Conservation (phyloP, 2,888 invertebrate species). For the Torymus tubicola region DNA sequence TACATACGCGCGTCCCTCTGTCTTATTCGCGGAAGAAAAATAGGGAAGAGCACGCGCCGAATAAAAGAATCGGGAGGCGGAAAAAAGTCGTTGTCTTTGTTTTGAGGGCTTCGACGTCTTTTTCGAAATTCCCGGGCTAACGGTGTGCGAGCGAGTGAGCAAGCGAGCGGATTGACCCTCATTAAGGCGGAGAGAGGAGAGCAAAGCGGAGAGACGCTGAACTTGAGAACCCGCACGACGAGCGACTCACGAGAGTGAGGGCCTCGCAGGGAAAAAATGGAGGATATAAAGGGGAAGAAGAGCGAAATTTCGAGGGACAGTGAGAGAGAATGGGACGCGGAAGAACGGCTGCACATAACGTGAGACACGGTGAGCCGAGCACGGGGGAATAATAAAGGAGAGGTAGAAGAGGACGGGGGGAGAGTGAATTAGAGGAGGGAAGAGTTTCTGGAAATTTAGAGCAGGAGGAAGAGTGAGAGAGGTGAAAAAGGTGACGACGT, state of each 20-base stretch:
- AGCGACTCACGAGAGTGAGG: not conserved
- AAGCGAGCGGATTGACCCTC: conserved; percentile 35
- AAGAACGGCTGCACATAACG: conserved; percentile 42
- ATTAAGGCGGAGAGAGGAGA: conserved; percentile 32
- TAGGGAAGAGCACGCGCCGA: not conserved
- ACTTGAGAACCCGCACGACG: conserved; percentile 24
- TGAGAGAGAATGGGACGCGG: conserved; percentile 45
- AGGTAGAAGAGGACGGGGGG: not conserved
- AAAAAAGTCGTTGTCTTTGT: conserved; percentile 36
- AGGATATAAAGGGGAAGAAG: conserved; percentile 5
- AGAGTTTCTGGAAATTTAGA: conserved; percentile 4
- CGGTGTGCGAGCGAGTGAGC: conserved; percentile 14
- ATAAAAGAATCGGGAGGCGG: not conserved
- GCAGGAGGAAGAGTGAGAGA: conserved; percentile 37
- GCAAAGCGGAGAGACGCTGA: conserved; percentile 11
- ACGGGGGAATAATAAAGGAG: not conserved
- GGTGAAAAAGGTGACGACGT: conserved; percentile 11
- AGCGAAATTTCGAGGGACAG: conserved; percentile 28
- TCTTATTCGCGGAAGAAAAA: not conserved
- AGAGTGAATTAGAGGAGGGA: conserved; percentile 16
- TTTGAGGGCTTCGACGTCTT: conserved; percentile 16
- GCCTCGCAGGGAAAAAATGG: not conserved
- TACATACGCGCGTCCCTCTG: not conserved
- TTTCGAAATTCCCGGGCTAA: conserved; percentile 45
- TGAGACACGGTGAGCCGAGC: not conserved